Conservation (phyloP, 2,113 vertebrate species). For the Platysternon megacephalum region DNA sequence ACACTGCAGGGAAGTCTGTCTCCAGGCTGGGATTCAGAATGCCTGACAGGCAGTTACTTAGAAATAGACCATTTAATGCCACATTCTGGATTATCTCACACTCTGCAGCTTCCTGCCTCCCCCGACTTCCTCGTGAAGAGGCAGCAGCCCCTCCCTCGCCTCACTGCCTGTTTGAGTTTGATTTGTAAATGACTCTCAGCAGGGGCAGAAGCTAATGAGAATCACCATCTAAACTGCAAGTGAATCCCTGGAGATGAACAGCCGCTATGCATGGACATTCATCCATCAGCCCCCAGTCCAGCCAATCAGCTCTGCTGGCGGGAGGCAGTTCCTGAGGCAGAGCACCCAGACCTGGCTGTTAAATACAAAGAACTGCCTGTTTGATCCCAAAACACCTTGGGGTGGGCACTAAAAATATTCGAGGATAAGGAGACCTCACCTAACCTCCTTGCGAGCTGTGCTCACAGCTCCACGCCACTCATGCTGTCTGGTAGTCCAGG, state of each 20-base stretch:
- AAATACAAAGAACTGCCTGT: not conserved
- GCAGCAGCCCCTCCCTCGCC: fast-evolving
- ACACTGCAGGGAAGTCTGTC: not conserved
- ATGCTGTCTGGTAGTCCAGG: not conserved
- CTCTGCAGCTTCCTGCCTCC: not conserved
- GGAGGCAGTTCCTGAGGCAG: too few relatives aligned
- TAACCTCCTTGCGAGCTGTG: not conserved
- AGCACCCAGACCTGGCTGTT: not conserved
- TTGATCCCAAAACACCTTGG: not conserved
- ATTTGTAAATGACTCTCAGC: not conserved
- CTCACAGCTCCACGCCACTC: not conserved
- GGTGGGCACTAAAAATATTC: not conserved
- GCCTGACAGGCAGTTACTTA: not conserved
- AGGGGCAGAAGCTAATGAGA: not conserved
- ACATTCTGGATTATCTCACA: not conserved
- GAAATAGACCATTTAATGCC: not conserved
- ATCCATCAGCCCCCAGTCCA: not conserved
- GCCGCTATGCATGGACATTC: not conserved
- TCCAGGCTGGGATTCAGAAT: not conserved
- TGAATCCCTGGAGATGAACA: not conserved
- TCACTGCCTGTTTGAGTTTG: not conserved
- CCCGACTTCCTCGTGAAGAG: not conserved
- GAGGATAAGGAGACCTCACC: not conserved
- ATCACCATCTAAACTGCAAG: not conserved
- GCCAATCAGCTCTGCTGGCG: not conserved